These are phyloP conservation scores for Philhelius pedissequus DNA, from an alignment of 2,888 invertebrate genomes.

Conservation along the genomic window DNA sequence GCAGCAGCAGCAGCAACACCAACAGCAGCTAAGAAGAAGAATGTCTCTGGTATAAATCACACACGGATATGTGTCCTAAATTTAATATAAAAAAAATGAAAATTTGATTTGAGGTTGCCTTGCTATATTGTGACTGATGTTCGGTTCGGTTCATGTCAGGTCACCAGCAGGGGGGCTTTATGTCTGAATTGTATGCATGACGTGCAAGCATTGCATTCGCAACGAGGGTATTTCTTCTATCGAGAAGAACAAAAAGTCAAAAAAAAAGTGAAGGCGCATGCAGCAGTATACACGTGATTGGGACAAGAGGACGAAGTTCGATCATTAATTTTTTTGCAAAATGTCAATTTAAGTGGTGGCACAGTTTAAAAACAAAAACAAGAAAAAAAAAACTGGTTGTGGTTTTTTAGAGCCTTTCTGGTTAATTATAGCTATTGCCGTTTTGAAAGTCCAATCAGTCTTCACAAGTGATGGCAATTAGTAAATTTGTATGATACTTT, in stretches of 20 bases:
- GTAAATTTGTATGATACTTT: background rate
- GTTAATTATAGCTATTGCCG: slow-evolving; percentile 13
- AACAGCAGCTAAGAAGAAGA: slow-evolving; percentile 6
- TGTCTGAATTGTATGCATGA: background rate
- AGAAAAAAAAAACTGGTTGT: background rate
- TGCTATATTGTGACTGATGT: slow-evolving; percentile 1
- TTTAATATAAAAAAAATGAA: background rate
- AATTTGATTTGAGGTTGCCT: slow-evolving; percentile 13
- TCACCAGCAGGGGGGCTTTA: slow-evolving; percentile 4
- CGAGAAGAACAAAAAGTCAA: background rate
- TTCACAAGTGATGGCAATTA: slow-evolving; percentile 37
- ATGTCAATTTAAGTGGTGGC: slow-evolving; percentile 29
- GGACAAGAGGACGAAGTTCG: slow-evolving; percentile 15
- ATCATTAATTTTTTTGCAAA: slow-evolving; percentile 24
- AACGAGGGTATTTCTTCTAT: slow-evolving; percentile 6
- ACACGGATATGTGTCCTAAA: slow-evolving; percentile 41
- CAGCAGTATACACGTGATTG: background rate
- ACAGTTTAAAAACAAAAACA: background rate
- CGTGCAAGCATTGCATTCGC: background rate
- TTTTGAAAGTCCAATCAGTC: slow-evolving; percentile 42
- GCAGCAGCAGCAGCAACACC: background rate
- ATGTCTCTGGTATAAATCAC: slow-evolving; percentile 27
- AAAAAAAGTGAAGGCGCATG: background rate
- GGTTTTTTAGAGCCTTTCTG: background rate
- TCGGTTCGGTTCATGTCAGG: slow-evolving; percentile 12